A percentile compares a stretch with the other conserved stretches of the same genome.
Evolutionary conservation across 2,113 vertebrate genomes (phyloP).

Genomic region (Pao palembangensis): DNA sequence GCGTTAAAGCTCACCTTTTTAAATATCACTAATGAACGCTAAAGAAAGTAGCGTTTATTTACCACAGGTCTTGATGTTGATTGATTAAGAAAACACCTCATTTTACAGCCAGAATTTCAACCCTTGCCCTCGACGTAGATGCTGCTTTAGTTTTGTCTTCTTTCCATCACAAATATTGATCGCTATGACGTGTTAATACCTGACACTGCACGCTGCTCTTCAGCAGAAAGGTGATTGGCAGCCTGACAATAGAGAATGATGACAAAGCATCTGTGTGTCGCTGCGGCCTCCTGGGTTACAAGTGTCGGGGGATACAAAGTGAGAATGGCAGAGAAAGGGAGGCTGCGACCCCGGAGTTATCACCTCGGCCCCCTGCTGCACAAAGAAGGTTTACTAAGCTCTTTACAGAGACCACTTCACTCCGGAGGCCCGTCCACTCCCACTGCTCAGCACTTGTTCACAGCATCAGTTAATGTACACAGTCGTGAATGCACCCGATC

Average conservation of each 20-base stretch:
- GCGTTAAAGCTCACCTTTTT: too few species aligned
- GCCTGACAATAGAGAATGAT: slow-evolving; percentile 43
- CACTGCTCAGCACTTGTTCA: slow-evolving; percentile 31
- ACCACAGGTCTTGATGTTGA: too few species aligned
- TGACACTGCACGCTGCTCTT: neutral
- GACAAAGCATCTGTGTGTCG: slow-evolving; percentile 39
- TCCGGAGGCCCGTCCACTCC: slow-evolving; percentile 11
- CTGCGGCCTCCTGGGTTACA: slow-evolving; percentile 7
- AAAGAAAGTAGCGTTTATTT: too few species aligned
- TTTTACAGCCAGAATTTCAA: too few species aligned
- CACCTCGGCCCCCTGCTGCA: slow-evolving; percentile 39
- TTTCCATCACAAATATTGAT: too few species aligned
- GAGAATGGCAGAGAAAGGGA: slow-evolving; percentile 26
- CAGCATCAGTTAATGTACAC: slow-evolving; percentile 19
- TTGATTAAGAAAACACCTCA: too few species aligned
- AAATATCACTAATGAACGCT: too few species aligned
- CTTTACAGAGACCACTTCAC: slow-evolving; percentile 31
- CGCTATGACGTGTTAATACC: too few species aligned
- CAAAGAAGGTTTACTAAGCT: slow-evolving; percentile 43
- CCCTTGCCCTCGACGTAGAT: too few species aligned
- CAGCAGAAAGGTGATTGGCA: slow-evolving; percentile 27
- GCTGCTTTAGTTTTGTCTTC: too few species aligned
- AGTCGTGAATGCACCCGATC: too few species aligned
- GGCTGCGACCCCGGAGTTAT: slow-evolving; percentile 21
- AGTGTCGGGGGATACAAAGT: slow-evolving; percentile 30